phyloP scores from a whole-genome alignment of 2,113 vertebrate genomes.

The Oncorhynchus kisutch region DNA sequence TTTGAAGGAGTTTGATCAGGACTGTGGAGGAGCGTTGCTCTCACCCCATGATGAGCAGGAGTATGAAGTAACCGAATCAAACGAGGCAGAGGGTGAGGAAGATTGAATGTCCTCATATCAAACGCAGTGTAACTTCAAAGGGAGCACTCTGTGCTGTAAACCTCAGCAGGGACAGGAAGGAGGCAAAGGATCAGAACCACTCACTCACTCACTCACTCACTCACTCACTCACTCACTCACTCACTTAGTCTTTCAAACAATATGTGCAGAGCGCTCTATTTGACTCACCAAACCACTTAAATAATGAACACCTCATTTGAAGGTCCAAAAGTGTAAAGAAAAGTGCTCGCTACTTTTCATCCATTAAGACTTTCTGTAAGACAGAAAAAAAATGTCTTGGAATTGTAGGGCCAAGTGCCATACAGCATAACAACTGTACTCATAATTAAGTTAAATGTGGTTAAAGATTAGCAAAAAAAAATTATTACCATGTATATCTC shows the following conservation, averaged over 20 bases:
- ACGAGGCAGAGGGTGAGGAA: slow-evolving; percentile 19
- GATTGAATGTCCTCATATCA: slow-evolving; percentile 37
- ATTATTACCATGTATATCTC: no score
- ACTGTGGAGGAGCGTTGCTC: slow-evolving; percentile 31
- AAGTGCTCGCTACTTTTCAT: background rate
- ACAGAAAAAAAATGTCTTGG: no score
- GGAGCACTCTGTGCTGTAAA: background rate
- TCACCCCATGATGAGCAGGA: slow-evolving; percentile 15
- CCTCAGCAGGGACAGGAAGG: background rate
- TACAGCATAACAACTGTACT: no score
- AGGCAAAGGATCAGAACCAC: background rate
- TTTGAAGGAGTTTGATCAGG: slow-evolving; percentile 35
- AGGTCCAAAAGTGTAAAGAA: background rate
- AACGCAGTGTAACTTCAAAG: slow-evolving; percentile 25
- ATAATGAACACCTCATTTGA: background rate
- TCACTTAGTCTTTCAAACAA: background rate
- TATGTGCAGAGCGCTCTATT: background rate
- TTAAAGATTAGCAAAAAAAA: no score
- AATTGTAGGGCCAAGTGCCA: no score
- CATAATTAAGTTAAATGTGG: no score
- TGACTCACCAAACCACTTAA: background rate
- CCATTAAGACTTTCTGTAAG: no score
- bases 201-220: background rate
- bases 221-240: no score
- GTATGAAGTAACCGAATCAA: slow-evolving; percentile 37